Percentiles rank a stretch among this genome's conserved stretches.
These are phyloP conservation scores for Drosophila nigromelanica DNA, from an alignment of 1,140 invertebrate genomes.

Conservation along the genomic window DNA sequence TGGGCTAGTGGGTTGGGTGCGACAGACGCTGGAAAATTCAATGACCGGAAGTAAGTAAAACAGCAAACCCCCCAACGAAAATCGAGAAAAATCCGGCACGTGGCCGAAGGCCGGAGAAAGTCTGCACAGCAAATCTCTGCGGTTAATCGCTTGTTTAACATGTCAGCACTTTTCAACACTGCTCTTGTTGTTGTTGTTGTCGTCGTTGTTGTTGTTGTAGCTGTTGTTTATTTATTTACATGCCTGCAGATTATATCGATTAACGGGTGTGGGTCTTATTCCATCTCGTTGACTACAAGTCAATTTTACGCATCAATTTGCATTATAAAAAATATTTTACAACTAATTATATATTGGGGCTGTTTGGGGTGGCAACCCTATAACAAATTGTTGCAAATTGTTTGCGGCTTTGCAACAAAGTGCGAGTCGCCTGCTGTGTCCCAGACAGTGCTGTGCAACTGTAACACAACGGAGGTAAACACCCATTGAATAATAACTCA, in stretches of 20 bases:
- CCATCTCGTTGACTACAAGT: conserved; percentile 23
- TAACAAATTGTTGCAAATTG: conserved; percentile 59
- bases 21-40: conserved; percentile 65
- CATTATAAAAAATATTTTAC: conserved; percentile 12
- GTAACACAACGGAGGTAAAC: conserved; percentile 41
- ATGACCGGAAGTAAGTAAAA: conserved; percentile 83
- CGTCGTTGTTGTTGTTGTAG: conserved; percentile 32
- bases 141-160: conserved; percentile 81
- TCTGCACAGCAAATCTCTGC: conserved; percentile 60
- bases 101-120: conserved; percentile 41
- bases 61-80: conserved; percentile 52
- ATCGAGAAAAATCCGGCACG: conserved; percentile 49
- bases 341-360: conserved; percentile 27
- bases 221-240: conserved; percentile 71
- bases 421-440: conserved; percentile 67
- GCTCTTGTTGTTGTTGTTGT: conserved; percentile 8
- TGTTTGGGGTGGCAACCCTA: conserved; percentile 3
- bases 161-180: conserved; percentile 62
- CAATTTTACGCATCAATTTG: conserved; percentile 62
- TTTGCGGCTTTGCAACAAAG: conserved; percentile 51
- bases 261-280: conserved; percentile 11
- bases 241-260: conserved; percentile 33
- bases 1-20: conserved; percentile 9
- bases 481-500: conserved; percentile 75
- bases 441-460: conserved; percentile 35